Conservation (phyloP, 2,113 vertebrate genomes). For the Ammodytes dubius region DNA sequence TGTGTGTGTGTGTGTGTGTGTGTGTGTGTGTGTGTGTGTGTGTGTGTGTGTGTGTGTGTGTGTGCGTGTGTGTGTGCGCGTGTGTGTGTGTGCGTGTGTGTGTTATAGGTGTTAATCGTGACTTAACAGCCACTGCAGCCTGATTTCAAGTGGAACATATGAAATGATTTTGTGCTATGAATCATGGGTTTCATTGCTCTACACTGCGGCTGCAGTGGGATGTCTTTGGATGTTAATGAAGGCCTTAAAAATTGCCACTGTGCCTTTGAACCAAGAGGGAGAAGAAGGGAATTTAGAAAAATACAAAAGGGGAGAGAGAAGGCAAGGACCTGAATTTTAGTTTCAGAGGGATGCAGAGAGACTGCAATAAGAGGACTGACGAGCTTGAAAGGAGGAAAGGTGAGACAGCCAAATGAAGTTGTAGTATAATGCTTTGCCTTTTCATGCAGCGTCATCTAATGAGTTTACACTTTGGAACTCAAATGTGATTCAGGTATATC, state of each 20-base stretch:
- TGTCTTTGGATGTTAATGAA: slow-evolving; percentile 69
- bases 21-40: slow-evolving; percentile 24
- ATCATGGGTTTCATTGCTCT: slow-evolving; percentile 64
- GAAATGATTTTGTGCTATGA: slow-evolving; percentile 70
- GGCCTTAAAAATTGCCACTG: slow-evolving; percentile 55
- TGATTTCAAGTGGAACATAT: slow-evolving; percentile 69
- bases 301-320: slow-evolving; percentile 36
- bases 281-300: slow-evolving; percentile 51
- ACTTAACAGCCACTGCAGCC: slow-evolving; percentile 56
- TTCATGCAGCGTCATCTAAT: not conserved
- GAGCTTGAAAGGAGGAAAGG: slow-evolving; percentile 26
- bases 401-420: slow-evolving; percentile 26
- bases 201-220: slow-evolving; percentile 33
- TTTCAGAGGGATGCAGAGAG: slow-evolving; percentile 29
- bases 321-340: slow-evolving; percentile 33
- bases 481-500: not conserved
- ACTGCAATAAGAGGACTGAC: slow-evolving; percentile 14
- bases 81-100: too few species aligned
- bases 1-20: slow-evolving; percentile 25
- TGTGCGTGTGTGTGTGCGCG: slow-evolving; percentile 14
- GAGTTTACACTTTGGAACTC: slow-evolving; percentile 3
- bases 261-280: slow-evolving; percentile 56
- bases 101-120: slow-evolving; percentile 55
- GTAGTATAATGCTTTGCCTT: slow-evolving; percentile 2
- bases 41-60: slow-evolving; percentile 23